phyloP scores from a whole-genome alignment of 2,797 vertebrate species.

The Glyptemys insculpta region DNA sequence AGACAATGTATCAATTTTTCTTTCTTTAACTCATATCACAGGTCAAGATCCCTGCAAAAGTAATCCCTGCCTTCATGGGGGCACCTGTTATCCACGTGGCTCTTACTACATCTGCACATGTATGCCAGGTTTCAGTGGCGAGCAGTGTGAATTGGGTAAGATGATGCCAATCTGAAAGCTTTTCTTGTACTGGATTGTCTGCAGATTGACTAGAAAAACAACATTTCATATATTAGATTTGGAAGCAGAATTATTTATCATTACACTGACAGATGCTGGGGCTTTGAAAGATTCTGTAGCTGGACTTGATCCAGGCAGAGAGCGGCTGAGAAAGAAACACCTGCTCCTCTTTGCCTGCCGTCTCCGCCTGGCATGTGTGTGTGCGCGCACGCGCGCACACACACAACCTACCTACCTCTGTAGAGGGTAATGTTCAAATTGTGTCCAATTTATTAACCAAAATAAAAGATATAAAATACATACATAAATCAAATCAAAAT shows the following conservation, averaged over 20 bases:
- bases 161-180: background rate
- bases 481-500: background rate
- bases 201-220: background rate
- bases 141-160: conserved; percentile 94
- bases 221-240: background rate
- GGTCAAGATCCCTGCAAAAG: conserved; percentile 88
- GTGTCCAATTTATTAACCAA: background rate
- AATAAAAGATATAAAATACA: background rate
- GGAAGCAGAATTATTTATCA: background rate
- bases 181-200: background rate
- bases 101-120: conserved; percentile 89
- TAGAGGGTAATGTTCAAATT: background rate
- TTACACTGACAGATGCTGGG: background rate
- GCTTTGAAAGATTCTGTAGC: background rate
- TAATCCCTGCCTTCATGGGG: conserved; percentile 91
- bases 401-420: too few species aligned
- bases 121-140: conserved; percentile 91
- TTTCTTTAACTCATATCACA: conserved; percentile 77
- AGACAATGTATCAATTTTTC: conserved; percentile 11
- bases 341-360: background rate
- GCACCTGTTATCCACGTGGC: conserved; percentile 89
- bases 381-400: rapidly evolving
- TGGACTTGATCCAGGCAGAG: background rate
- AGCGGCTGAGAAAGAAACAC: background rate
- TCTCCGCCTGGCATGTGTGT: background rate